These are phyloP conservation scores for Varanus komodoensis DNA, from an alignment of 2,113 vertebrate genomes.

Conservation along the genomic window DNA sequence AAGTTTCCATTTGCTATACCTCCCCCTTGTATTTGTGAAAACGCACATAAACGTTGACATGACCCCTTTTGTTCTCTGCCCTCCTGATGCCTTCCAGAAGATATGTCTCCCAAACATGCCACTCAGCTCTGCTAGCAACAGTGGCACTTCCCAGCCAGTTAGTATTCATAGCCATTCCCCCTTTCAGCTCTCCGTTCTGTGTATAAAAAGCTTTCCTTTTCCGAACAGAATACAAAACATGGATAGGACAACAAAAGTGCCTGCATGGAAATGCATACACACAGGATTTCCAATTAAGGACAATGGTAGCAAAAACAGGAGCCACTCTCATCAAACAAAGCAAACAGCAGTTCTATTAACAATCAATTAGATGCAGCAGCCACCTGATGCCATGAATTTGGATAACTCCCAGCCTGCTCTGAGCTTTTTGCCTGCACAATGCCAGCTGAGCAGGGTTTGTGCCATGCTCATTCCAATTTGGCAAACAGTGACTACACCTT, in stretches of 20 bases:
- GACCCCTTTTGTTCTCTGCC: accelerated
- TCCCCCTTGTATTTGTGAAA: neutral
- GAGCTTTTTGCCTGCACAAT: conserved; percentile 40
- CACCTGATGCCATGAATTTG: conserved; percentile 68
- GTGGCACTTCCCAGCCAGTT: conserved; percentile 26
- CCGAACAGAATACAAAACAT: conserved; percentile 53
- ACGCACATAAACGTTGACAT: accelerated
- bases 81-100: neutral
- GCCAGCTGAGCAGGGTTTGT: conserved; percentile 43
- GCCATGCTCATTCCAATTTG: conserved; percentile 21
- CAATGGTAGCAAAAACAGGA: conserved; percentile 47
- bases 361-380: conserved; percentile 69
- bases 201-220: conserved; percentile 26
- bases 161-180: conserved; percentile 38
- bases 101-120: neutral
- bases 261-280: conserved; percentile 47
- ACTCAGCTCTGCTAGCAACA: conserved; percentile 15
- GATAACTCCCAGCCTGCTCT: conserved; percentile 43
- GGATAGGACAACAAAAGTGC: conserved; percentile 20
- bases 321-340: conserved; percentile 52
- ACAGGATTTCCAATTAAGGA: conserved; percentile 54
- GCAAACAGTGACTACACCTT: conserved; percentile 21
- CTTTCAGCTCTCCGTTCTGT: neutral
- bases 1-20: neutral
- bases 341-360: conserved; percentile 63